Evolutionary conservation across 1,140 invertebrate species (phyloP), one percentile per base, ranked within the genome.

Genomic region (Potamilus streckersoni): DNA sequence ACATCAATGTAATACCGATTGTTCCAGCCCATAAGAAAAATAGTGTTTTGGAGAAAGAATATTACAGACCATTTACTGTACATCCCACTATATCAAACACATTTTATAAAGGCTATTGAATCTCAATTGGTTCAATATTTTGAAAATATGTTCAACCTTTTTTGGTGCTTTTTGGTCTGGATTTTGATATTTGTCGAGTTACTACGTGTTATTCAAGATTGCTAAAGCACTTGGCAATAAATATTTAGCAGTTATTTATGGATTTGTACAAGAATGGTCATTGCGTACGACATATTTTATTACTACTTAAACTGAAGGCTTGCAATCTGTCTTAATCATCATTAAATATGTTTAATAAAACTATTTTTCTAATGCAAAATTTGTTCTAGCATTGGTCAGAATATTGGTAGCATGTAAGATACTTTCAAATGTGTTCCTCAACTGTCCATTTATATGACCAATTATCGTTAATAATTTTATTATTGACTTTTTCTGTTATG

Each of bases 181-280:
- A 14, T 73, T n/a, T 73, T 56, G 72, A 13, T 66, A 65, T 66
- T 57, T 1, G 20, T 31, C 20, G 27, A 6, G 1, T 13, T 66
- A 1, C 31, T 73, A 1, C 8, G 59, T 17, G 19, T 73, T 1
- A 55, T 23, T 55, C 63, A 73, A 59, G 72, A 73, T 65, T 73
- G 56, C 57, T 67, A 73, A 67, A 73, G 20, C 31, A 17, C 20
- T 63, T 59, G 55, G 67, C 11, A 73, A 73, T 67, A 67, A 73
- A 58, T 67, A 67, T 60, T 11, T 66, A 12, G 49, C 49, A 20
- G 64, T 57, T 16, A 27, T 73, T 27, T 27, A 27, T 27, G 27
- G 27, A 27, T 27, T 27, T 27, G 2, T 27, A 27, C 2, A 27
- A 55, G 67, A 15, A 65, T 66, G 62, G 56, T 58, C 23, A 19